These are phyloP conservation scores for Drosophila kikkawai DNA, from an alignment of 1,140 invertebrate genomes.

Conservation along the genomic window DNA sequence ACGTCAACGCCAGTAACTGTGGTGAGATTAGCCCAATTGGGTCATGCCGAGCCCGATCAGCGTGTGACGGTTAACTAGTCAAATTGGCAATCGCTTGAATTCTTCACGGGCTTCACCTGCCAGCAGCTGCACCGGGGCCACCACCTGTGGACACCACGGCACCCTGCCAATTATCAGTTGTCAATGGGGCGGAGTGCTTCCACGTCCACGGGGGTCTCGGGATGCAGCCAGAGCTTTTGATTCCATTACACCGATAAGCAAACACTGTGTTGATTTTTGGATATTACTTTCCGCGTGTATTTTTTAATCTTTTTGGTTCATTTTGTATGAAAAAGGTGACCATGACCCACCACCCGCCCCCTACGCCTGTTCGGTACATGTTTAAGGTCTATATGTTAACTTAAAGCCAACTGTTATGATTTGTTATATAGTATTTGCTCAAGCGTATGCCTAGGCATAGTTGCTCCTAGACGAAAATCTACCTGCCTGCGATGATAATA, in stretches of 20 bases:
- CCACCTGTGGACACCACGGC: slow-evolving; percentile 14
- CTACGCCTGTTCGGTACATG: slow-evolving; percentile 38
- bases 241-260: slow-evolving; percentile 72
- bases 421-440: slow-evolving; percentile 71
- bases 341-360: neutral
- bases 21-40: slow-evolving; percentile 31
- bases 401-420: slow-evolving; percentile 49
- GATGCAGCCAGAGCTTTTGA: slow-evolving; percentile 52
- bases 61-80: slow-evolving; percentile 65
- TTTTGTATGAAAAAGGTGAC: slow-evolving; percentile 45
- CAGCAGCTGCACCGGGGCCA: slow-evolving; percentile 44
- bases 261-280: slow-evolving; percentile 77
- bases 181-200: neutral
- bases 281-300: slow-evolving; percentile 82
- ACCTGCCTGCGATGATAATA: slow-evolving; percentile 54
- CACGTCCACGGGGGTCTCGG: neutral
- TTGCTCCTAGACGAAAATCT: slow-evolving; percentile 42
- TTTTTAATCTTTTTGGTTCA: slow-evolving; percentile 67
- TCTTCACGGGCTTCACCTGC: slow-evolving; percentile 42
- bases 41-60: slow-evolving; percentile 26
- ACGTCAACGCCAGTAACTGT: slow-evolving; percentile 72
- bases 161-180: slow-evolving; percentile 12
- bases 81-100: slow-evolving; percentile 59
- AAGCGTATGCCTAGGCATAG: slow-evolving; percentile 53
- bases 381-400: slow-evolving; percentile 50